phyloP scores from a whole-genome alignment of 2,113 vertebrate species.

The Carettochelys insculpta region DNA sequence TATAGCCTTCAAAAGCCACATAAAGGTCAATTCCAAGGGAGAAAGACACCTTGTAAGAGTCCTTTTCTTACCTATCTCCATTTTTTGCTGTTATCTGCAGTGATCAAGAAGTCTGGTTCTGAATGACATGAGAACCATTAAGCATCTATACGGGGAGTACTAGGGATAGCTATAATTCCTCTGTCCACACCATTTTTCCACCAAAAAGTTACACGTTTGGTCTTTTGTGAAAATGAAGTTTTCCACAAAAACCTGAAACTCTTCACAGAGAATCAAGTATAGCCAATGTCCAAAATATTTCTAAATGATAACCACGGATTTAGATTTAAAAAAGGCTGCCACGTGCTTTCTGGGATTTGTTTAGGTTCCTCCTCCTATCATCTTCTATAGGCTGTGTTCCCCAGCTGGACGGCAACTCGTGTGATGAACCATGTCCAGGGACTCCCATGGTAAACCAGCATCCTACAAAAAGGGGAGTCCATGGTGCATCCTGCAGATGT shows the following conservation, averaged over 20 bases:
- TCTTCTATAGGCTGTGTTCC: neutral
- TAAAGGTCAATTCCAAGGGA: constrained; percentile 55
- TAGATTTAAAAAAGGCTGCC: neutral
- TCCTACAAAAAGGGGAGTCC: neutral
- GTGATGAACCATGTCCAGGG: neutral
- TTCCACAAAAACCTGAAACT: no score
- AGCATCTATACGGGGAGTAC: constrained; percentile 12
- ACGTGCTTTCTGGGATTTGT: neutral
- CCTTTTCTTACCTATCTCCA: neutral
- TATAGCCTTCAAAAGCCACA: constrained; percentile 38
- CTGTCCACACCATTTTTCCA: neutral
- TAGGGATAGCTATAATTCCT: neutral
- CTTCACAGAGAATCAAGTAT: no score
- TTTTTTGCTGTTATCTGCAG: neutral
- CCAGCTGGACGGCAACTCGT: neutral
- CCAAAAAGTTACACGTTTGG: constrained; percentile 14
- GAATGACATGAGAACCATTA: neutral
- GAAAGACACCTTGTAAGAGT: neutral
- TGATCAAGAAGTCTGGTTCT: neutral
- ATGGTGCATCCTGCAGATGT: neutral
- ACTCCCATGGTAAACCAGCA: neutral
- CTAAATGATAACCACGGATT: neutral
- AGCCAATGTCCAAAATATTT: neutral
- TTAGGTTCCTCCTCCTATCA: neutral
- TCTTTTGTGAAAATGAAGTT: no score